These are phyloP conservation scores for Escarpia spicata DNA, from an alignment of 2,888 invertebrate species.

Conservation along the genomic window DNA sequence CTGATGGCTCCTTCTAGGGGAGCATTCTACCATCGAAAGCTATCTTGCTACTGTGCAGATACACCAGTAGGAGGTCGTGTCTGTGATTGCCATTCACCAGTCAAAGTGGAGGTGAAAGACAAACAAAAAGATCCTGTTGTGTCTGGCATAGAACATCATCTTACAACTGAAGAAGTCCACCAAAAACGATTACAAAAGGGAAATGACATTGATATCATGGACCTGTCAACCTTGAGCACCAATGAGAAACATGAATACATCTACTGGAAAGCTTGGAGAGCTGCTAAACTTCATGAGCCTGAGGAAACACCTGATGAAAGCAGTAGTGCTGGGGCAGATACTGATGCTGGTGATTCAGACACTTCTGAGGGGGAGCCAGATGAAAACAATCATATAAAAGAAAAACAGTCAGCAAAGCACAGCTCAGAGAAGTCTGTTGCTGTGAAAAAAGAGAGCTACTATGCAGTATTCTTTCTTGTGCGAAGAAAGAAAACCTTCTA, in stretches of 20 bases:
- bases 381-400: neutral
- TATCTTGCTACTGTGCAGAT: constrained; percentile 23
- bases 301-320: neutral
- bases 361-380: neutral
- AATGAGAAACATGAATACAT: constrained; percentile 27
- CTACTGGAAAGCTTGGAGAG: constrained; percentile 32
- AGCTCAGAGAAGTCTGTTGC: neutral
- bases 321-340: no score
- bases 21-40: constrained; percentile 7
- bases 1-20: constrained; percentile 19
- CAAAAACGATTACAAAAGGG: constrained; percentile 22
- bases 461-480: constrained; percentile 25
- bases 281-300: constrained; percentile 18
- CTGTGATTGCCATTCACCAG: no score
- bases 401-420: neutral
- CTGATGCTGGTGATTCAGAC: neutral
- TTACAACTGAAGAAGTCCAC: constrained; percentile 6
- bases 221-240: constrained; percentile 25
- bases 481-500: constrained; percentile 20
- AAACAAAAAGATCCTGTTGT: neutral
- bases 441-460: constrained; percentile 18
- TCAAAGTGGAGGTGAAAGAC: neutral
- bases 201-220: constrained; percentile 9
- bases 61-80: neutral
- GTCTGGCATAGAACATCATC: constrained; percentile 22